Evolutionary conservation across 2,113 vertebrate genomes (phyloP), one percentile per base, ranked within the genome.

Genomic region (Nothoprocta pentlandii): DNA sequence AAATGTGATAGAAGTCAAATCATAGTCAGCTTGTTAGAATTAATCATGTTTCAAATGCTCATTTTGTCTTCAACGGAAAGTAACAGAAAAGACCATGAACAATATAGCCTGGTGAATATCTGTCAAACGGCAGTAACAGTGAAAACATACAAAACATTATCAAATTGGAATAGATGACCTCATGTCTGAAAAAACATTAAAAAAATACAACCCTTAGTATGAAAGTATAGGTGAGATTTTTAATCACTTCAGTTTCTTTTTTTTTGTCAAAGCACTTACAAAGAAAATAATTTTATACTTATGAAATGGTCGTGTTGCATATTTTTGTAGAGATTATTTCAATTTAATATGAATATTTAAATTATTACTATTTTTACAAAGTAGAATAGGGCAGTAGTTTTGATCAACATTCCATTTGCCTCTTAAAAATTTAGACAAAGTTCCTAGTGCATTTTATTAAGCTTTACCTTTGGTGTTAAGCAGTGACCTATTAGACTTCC

Each of bases 401-500:
- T 85, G 80, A 96, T 96, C 90, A 81, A 92, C 89, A 85, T 96
- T 96, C 93, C 90, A 64, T 83, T 95, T 93, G 83, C 79, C 96
- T 90, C 77, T 97, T 94, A 95, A 92, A 96, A 91, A 88, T 96
- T 96, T 97, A 88, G 93, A 97, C 89, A 94, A 96, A 95, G 94
- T 97, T 96, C 92, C 94, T 97, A 97, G 97, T 97, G 97, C 97
- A 97, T 97, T 97, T 97, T 91, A 90, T 96, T 96, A 97, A 97
- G 93, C 64, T 94, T 97, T 98, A 97, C 97, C 98, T 98, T 98
- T 98, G 98, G 98, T 98, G 97, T 98, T 96, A 97, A 98, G 98
- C 98, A 97, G 94, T 94, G 90, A 97, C 91, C 71, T 93, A 59
- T 39, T 78, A 93, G 86, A 83, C 86, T 87, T 97, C 81, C 85